phyloP scores from a whole-genome alignment of 2,797 vertebrate genomes.

The Microctenopoma lineatum region DNA sequence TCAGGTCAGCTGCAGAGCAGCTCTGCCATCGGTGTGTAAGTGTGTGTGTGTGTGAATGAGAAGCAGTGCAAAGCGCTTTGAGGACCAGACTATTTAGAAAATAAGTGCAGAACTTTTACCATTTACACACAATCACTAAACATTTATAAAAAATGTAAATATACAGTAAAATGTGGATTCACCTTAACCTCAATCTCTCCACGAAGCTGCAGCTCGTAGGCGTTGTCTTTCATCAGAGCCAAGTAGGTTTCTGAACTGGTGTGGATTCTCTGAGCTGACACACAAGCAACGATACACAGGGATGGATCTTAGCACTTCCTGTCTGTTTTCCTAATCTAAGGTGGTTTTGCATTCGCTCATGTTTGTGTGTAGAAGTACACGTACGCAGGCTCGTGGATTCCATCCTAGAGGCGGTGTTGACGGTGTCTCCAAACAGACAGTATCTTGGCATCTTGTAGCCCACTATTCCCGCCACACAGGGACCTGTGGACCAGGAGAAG shows the following conservation, averaged over 20 bases:
- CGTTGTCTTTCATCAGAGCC: constrained; percentile 86
- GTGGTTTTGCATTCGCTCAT: not conserved
- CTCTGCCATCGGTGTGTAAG: too few species aligned
- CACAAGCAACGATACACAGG: constrained; percentile 1
- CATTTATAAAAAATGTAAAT: too few species aligned
- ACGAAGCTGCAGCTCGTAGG: constrained; percentile 88
- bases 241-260: constrained; percentile 89
- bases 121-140: too few species aligned
- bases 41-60: too few species aligned
- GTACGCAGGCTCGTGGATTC: constrained; percentile 92
- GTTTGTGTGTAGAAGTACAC: constrained; percentile 46
- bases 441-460: constrained; percentile 94
- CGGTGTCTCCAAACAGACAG: constrained; percentile 93
- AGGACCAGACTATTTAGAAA: too few species aligned
- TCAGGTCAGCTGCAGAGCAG: too few species aligned
- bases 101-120: too few species aligned
- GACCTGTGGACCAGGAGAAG: constrained; percentile 71
- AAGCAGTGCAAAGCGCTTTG: too few species aligned
- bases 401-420: constrained; percentile 93
- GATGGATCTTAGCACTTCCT: not conserved
- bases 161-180: too few species aligned
- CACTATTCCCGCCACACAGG: constrained; percentile 92
- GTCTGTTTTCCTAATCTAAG: not conserved
- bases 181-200: constrained; percentile 94
- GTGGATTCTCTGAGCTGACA: constrained; percentile 90